Conservation (phyloP, 2,113 vertebrate species). For the Leucopsar rothschildi region DNA sequence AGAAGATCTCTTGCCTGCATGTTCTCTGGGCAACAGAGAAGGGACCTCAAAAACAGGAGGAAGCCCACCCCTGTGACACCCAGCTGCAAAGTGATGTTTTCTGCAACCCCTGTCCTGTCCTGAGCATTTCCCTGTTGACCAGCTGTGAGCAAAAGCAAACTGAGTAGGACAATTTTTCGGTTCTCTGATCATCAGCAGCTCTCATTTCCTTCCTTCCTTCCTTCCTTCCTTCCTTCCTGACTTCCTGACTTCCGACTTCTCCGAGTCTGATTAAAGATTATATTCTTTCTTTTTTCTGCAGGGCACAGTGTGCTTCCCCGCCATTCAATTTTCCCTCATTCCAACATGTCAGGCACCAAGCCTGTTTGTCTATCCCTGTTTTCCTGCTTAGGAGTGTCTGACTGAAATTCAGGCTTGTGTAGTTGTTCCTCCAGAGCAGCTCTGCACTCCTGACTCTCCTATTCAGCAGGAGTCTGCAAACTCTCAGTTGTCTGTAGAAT, state of each 20-base stretch:
- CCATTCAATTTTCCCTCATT: not conserved
- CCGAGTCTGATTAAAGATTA: not conserved
- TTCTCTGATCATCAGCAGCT: not conserved
- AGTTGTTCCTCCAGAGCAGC: not conserved
- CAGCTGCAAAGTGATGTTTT: not conserved
- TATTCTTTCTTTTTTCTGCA: not conserved
- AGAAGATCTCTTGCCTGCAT: not conserved
- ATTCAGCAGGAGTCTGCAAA: not conserved
- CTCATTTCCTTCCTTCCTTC: not conserved
- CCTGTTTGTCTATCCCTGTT: not conserved
- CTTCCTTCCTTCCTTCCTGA: not conserved
- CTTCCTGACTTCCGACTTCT: not conserved
- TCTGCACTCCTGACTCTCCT: not conserved
- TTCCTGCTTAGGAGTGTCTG: not conserved
- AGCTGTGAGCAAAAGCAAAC: not conserved
- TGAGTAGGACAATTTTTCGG: not conserved
- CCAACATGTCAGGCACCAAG: not conserved
- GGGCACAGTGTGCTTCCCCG: not conserved
- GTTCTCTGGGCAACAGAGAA: not conserved
- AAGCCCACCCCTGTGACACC: not conserved
- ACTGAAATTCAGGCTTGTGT: not conserved
- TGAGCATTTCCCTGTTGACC: not conserved
- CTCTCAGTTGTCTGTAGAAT: not conserved
- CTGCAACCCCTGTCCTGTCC: not conserved
- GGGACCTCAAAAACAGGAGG: not conserved